Evolutionary conservation across 2,113 vertebrate species (phyloP).

Genomic region (Pomatorhinus ruficollis): DNA sequence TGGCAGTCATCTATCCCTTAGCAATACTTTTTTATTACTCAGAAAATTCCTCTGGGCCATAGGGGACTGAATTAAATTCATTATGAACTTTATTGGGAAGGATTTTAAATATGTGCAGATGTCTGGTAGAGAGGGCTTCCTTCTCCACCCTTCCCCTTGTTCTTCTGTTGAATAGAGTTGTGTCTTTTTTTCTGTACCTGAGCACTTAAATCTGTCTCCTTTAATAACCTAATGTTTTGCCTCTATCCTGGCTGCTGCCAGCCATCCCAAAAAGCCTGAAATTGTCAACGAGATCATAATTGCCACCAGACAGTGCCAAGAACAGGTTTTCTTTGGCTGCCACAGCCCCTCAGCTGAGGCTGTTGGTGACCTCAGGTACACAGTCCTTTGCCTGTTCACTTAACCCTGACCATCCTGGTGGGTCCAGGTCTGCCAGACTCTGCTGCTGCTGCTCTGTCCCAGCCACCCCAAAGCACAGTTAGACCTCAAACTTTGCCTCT

Average conservation of each 20-base stretch:
- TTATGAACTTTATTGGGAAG: conserved; percentile 54
- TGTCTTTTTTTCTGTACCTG: not conserved
- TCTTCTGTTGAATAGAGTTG: not conserved
- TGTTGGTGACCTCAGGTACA: not conserved
- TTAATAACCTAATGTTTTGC: not conserved
- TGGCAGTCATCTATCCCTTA: conserved; percentile 60
- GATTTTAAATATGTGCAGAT: conserved; percentile 37
- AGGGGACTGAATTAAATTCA: conserved; percentile 51
- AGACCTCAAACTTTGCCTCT: not conserved
- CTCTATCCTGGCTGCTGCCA: not conserved
- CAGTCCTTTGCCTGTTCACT: not conserved
- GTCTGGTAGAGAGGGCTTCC: not conserved
- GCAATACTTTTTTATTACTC: conserved; percentile 58
- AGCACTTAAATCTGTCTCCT: not conserved
- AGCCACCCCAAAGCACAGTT: not conserved
- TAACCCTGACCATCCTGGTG: not conserved
- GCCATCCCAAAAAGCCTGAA: not conserved
- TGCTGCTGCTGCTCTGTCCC: not conserved
- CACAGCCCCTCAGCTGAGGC: not conserved
- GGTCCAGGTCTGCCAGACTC: not conserved
- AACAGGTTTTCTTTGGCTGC: not conserved
- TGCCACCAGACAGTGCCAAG: not conserved
- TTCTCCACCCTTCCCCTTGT: not conserved
- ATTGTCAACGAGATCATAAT: not conserved
- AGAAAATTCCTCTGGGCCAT: conserved; percentile 45